phyloP scores from a whole-genome alignment of 1,140 invertebrate genomes.

The Contarinia nasturtii region DNA sequence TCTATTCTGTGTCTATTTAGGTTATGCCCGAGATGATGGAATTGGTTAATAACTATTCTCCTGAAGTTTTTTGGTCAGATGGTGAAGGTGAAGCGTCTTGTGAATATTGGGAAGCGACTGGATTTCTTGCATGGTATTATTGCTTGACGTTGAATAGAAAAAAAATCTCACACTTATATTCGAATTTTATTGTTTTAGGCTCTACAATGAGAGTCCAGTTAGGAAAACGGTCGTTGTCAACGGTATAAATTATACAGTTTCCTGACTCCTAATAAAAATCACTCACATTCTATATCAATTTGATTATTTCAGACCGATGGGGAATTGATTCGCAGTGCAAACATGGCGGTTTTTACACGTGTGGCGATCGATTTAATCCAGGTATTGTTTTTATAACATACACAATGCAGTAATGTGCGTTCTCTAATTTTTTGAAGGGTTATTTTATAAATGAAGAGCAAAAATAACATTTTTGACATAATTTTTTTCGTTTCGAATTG shows the following conservation, averaged over 20 bases:
- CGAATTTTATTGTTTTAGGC: conserved; percentile 7
- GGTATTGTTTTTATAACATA: too few species aligned
- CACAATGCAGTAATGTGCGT: too few species aligned
- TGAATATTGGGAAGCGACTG: conserved; percentile 62
- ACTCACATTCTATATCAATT: too few species aligned
- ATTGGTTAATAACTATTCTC: conserved; percentile 57
- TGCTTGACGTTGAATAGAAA: neutral
- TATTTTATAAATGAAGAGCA: too few species aligned
- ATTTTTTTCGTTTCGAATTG: too few species aligned
- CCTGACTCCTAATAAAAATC: too few species aligned
- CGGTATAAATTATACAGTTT: too few species aligned
- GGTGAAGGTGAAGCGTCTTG: conserved; percentile 71
- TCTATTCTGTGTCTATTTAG: neutral
- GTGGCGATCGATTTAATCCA: conserved; percentile 72
- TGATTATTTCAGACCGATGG: too few species aligned
- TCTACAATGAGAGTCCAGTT: conserved; percentile 90
- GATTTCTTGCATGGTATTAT: conserved; percentile 70
- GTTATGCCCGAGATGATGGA: conserved; percentile 54
- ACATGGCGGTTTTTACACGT: conserved; percentile 80
- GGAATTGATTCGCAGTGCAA: conserved; percentile 53
- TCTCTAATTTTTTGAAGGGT: too few species aligned
- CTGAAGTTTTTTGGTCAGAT: conserved; percentile 87
- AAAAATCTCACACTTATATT: too few species aligned
- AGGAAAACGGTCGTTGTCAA: conserved; percentile 69
- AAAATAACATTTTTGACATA: too few species aligned